phyloP scores from a whole-genome alignment of 2,888 invertebrate species.

The Apotomis capreana region DNA sequence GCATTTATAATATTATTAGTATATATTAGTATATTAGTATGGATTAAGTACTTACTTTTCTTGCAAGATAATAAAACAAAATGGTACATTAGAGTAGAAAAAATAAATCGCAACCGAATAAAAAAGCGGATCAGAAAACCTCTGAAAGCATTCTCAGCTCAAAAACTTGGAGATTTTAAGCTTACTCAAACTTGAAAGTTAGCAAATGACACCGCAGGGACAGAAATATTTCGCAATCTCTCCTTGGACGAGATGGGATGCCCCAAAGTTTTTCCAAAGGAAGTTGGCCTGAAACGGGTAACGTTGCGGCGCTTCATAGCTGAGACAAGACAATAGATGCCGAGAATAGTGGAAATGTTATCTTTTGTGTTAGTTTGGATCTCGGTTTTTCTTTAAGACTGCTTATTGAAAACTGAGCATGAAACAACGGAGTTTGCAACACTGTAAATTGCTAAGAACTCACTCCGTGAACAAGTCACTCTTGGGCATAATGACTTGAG shows the following conservation, averaged over 20 bases:
- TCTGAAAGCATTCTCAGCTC: conserved; percentile 56
- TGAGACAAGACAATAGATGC: conserved; percentile 64
- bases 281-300: conserved; percentile 61
- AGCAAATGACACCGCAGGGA: conserved; percentile 78
- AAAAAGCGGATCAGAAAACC: conserved; percentile 45
- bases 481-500: conserved; percentile 30
- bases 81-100: not conserved
- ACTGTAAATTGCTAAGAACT: conserved; percentile 24
- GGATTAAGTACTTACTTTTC: too few relatives aligned
- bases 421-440: conserved; percentile 19
- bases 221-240: conserved; percentile 75
- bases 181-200: conserved; percentile 76
- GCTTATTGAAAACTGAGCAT: conserved; percentile 45
- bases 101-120: conserved; percentile 36
- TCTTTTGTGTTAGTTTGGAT: conserved; percentile 57
- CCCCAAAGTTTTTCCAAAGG: conserved; percentile 66
- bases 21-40: too few relatives aligned
- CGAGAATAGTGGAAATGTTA: conserved; percentile 63
- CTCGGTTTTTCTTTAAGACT: conserved; percentile 50
- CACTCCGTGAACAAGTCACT: conserved; percentile 24
- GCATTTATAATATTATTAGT: too few relatives aligned
- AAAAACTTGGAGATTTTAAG: conserved; percentile 72
- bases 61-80: not conserved
- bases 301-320: conserved; percentile 53
- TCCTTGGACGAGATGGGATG: conserved; percentile 66